Percentiles rank a stretch among this genome's conserved stretches.
phyloP scores from a whole-genome alignment of 2,888 invertebrate species.

The Patella pellucida region DNA sequence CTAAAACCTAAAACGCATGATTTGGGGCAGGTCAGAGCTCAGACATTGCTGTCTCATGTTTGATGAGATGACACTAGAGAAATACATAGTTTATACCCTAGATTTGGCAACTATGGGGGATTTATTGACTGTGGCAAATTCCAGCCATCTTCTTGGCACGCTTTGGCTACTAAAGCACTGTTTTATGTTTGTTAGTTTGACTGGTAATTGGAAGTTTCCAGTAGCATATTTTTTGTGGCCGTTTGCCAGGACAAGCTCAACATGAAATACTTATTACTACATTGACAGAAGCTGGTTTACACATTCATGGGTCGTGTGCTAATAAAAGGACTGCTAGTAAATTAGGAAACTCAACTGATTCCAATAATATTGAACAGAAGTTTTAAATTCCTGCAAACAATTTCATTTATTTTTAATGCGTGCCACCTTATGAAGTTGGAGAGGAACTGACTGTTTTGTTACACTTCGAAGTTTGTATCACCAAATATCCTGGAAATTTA shows the following conservation, averaged over 20 bases:
- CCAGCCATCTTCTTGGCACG: neutral
- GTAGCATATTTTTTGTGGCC: constrained; percentile 14
- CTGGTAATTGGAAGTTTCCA: constrained; percentile 13
- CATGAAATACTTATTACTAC: neutral
- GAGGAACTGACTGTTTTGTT: neutral
- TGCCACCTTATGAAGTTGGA: neutral
- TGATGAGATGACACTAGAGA: constrained; percentile 18
- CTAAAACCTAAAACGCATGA: too few species aligned
- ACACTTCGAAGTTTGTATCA: neutral
- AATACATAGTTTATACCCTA: neutral
- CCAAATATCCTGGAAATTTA: neutral
- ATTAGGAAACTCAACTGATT: neutral
- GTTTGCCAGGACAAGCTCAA: neutral
- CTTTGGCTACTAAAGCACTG: neutral
- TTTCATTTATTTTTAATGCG: neutral
- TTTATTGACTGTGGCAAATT: constrained; percentile 5
- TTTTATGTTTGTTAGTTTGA: constrained; percentile 13
- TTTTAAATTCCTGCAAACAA: neutral
- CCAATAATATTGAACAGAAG: neutral
- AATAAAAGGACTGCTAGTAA: neutral
- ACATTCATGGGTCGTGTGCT: neutral
- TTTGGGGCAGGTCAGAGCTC: neutral
- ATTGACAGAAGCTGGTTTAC: constrained; percentile 7
- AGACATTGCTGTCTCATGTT: neutral
- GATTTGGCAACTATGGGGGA: neutral